A percentile compares a stretch with the other conserved stretches of the same genome.
phyloP scores from a whole-genome alignment of 2,797 vertebrate species.

The Hemitrygon akajei region DNA sequence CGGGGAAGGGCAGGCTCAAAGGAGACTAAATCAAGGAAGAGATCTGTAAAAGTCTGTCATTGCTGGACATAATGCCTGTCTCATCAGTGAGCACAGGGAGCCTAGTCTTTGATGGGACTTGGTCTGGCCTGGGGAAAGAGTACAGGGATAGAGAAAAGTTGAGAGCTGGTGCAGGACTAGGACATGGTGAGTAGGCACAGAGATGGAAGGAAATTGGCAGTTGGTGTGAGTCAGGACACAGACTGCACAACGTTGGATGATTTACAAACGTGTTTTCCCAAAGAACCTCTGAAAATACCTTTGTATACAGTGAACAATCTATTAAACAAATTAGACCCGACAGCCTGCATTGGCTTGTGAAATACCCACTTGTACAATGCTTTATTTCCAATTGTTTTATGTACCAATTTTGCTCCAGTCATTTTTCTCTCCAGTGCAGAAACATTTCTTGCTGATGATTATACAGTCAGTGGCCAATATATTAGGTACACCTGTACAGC shows the following conservation, averaged over 20 bases:
- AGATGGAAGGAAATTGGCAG: background rate
- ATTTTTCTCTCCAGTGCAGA: background rate
- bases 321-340: background rate
- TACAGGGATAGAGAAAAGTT: no score
- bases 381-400: background rate
- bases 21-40: background rate
- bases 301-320: background rate
- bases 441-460: background rate
- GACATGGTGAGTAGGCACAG: background rate
- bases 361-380: background rate
- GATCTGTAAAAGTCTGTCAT: background rate
- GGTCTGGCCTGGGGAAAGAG: background rate
- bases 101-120: no score
- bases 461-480: no score
- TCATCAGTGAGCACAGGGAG: no score
- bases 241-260: background rate
- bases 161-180: no score
- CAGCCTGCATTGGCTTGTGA: background rate
- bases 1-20: no score
- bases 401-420: background rate
- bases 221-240: background rate
- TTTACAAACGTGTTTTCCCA: background rate
- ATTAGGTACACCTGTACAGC: no score
- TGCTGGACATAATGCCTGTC: no score
- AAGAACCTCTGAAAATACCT: background rate